Conservation (phyloP, 1,140 invertebrate species). For the Gryllus bimaculatus region DNA sequence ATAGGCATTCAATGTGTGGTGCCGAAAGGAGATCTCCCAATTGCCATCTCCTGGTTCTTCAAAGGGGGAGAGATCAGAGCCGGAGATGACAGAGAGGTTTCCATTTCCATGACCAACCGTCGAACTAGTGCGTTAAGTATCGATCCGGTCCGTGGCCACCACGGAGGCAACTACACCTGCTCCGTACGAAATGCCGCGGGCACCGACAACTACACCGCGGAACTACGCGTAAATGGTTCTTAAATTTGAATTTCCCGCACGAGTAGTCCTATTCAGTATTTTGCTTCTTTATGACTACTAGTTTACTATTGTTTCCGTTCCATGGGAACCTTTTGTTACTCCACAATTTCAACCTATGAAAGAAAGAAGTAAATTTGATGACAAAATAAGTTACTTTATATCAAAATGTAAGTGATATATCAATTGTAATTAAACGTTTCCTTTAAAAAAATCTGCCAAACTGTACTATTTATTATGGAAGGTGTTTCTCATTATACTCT, state of each 20-base stretch:
- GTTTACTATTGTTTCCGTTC: no score
- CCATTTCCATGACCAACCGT: no score
- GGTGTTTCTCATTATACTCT: no score
- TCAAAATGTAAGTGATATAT: no score
- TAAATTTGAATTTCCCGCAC: not conserved
- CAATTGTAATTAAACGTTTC: no score
- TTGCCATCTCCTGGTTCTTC: constrained; percentile 31
- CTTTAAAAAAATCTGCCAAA: no score
- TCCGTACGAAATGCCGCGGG: constrained; percentile 56
- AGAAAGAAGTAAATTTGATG: no score
- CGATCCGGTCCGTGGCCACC: constrained; percentile 58
- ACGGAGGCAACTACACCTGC: constrained; percentile 67
- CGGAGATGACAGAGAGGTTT: constrained; percentile 38
- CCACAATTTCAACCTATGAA: no score
- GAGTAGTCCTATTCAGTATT: constrained; percentile 1
- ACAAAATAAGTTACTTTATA: no score
- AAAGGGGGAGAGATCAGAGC: constrained; percentile 36
- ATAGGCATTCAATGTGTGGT: constrained; percentile 31
- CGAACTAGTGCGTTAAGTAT: constrained; percentile 65
- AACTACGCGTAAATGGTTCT: constrained; percentile 53
- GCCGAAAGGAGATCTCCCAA: constrained; percentile 33
- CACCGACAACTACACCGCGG: constrained; percentile 46
- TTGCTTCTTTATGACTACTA: not conserved
- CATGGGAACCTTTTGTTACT: no score
- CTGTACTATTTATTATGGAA: no score